A percentile compares a stretch with the other conserved stretches of the same genome.
These are phyloP conservation scores for Acleris holmiana DNA, from an alignment of 2,888 invertebrate genomes.

Conservation along the genomic window DNA sequence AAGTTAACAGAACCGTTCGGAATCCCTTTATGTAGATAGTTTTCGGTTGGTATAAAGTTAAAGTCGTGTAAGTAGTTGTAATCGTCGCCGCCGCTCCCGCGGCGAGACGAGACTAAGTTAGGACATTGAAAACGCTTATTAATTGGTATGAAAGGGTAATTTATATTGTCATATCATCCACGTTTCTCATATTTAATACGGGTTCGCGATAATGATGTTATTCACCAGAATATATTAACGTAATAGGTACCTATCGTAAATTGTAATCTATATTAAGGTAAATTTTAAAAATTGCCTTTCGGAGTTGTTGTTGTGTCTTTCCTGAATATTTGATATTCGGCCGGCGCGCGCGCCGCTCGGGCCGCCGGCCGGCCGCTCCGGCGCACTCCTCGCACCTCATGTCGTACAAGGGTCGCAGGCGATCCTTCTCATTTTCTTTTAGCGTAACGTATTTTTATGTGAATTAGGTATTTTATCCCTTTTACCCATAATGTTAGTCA, in stretches of 20 bases:
- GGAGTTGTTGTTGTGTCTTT: slow-evolving; percentile 77
- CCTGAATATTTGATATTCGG: slow-evolving; percentile 79
- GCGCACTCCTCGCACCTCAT: slow-evolving; percentile 75
- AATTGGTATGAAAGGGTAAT: slow-evolving; percentile 85
- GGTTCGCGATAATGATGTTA: slow-evolving; percentile 85
- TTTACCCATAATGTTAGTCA: slow-evolving; percentile 65
- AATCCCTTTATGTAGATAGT: slow-evolving; percentile 80
- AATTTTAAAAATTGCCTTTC: slow-evolving; percentile 81
- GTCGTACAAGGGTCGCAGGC: slow-evolving; percentile 80
- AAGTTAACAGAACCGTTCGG: slow-evolving; percentile 71
- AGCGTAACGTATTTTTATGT: slow-evolving; percentile 74
- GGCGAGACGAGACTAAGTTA: slow-evolving; percentile 79
- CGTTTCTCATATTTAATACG: slow-evolving; percentile 84
- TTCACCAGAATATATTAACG: slow-evolving; percentile 82
- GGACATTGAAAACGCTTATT: slow-evolving; percentile 85
- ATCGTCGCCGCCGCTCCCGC: slow-evolving; percentile 71
- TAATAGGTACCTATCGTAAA: slow-evolving; percentile 75
- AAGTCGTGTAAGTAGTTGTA: slow-evolving; percentile 79
- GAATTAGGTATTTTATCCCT: slow-evolving; percentile 66
- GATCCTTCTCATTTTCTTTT: slow-evolving; percentile 78
- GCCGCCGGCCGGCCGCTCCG: not conserved
- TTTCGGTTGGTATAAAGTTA: slow-evolving; percentile 75
- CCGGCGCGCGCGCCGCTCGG: slow-evolving; percentile 46
- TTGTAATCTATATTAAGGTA: slow-evolving; percentile 79
- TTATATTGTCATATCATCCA: slow-evolving; percentile 85